phyloP scores from a whole-genome alignment of 2,888 invertebrate species.

The Halictus ligatus region DNA sequence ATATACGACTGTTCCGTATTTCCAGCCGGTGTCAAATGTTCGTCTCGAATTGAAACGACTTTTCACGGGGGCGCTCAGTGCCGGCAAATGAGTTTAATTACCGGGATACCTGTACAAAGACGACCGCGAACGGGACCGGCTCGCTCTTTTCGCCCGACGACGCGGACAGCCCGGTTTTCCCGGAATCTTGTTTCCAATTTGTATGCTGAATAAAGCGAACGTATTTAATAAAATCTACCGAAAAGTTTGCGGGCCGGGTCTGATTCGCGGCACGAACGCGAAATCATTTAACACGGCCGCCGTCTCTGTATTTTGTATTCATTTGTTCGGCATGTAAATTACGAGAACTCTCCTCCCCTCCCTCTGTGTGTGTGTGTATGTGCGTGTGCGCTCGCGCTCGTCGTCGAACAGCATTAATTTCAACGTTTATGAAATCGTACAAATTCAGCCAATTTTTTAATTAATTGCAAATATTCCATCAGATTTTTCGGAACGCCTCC shows the following conservation, averaged over 20 bases:
- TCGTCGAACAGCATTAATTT: neutral
- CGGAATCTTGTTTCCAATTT: conserved; percentile 1
- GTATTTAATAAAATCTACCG: neutral
- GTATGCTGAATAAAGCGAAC: neutral
- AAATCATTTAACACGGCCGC: neutral
- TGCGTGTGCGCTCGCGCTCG: no score
- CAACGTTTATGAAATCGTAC: neutral
- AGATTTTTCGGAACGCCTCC: neutral
- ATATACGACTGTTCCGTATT: neutral
- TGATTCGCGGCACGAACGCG: neutral
- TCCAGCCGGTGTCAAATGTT: neutral
- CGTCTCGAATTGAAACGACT: conserved; percentile 7
- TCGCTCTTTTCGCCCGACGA: neutral
- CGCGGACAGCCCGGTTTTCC: neutral
- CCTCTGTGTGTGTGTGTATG: no score
- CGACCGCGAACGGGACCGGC: neutral
- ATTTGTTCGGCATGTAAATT: conserved; percentile 7
- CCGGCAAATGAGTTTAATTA: conserved; percentile 14
- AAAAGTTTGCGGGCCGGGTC: neutral
- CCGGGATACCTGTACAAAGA: conserved; percentile 11
- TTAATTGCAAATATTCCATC: neutral
- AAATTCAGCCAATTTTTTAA: neutral
- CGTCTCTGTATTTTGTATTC: neutral
- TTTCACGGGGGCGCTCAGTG: neutral
- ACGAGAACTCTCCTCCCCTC: neutral